These are phyloP conservation scores for Tethya wilhelma DNA, from an alignment of 37 sponge, comb jelly and placozoan genomes.

Conservation along the genomic window DNA sequence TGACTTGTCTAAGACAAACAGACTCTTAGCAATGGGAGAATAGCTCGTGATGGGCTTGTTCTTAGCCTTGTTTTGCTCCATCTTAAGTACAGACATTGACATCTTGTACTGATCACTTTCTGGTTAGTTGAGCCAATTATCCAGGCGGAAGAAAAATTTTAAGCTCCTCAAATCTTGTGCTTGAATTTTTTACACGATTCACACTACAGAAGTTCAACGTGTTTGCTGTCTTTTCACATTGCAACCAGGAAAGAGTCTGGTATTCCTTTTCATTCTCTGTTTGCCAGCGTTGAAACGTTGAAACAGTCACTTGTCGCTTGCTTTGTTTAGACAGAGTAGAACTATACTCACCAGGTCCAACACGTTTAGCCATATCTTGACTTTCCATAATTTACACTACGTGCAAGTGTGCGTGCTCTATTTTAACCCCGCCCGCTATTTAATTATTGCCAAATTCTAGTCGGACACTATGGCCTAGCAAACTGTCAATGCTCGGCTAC, in stretches of 20 bases:
- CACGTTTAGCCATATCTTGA: too few relatives aligned
- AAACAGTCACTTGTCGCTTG: constrained; percentile 33
- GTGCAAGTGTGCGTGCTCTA: too few relatives aligned
- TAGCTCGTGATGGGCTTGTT: not conserved
- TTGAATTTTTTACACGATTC: constrained; percentile 41
- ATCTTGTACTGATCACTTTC: too few relatives aligned
- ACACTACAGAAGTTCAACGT: constrained; percentile 41
- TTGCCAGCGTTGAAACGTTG: constrained; percentile 57
- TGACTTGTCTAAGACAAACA: not conserved
- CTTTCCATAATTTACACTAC: too few relatives aligned
- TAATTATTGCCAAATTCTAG: too few relatives aligned
- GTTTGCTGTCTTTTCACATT: constrained; percentile 27
- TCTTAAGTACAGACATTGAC: not conserved
- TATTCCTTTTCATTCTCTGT: constrained; percentile 25
- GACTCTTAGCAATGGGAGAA: not conserved
- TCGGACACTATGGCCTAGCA: too few relatives aligned
- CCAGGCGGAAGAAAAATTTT: constrained; percentile 61
- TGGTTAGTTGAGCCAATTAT: constrained; percentile 64
- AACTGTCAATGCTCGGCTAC: too few relatives aligned
- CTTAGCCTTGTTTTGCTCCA: not conserved
- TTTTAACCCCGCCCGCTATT: too few relatives aligned
- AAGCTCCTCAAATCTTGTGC: constrained; percentile 22
- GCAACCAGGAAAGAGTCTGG: constrained; percentile 46
- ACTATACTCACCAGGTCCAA: too few relatives aligned
- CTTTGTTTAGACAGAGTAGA: too few relatives aligned